Evolutionary conservation across 2,797 vertebrate species (phyloP).

Genomic region (Gymnodraco acuticeps): DNA sequence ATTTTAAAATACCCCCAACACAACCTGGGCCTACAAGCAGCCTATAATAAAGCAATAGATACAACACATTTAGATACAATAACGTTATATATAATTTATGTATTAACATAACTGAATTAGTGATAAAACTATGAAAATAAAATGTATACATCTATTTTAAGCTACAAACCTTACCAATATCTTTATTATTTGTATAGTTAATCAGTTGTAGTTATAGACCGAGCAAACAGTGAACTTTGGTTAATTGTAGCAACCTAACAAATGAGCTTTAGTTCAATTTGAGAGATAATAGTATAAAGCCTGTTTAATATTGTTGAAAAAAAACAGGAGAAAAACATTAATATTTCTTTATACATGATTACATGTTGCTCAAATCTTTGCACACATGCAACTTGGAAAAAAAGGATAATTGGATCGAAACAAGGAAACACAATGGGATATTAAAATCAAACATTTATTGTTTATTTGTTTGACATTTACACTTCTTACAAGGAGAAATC

Average conservation of each 20-base stretch:
- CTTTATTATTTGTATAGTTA: neutral
- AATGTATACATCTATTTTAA: neutral
- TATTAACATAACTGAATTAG: no score
- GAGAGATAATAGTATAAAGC: neutral
- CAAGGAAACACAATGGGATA: slow-evolving; percentile 10
- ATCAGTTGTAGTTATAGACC: neutral
- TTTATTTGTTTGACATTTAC: slow-evolving; percentile 81
- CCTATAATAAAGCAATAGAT: neutral
- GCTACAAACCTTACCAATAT: neutral
- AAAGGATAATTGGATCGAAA: neutral
- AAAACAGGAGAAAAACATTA: no score
- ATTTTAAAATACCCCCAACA: slow-evolving; percentile 32
- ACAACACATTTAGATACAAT: neutral
- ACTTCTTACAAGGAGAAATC: slow-evolving; percentile 77
- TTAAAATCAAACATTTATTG: slow-evolving; percentile 82
- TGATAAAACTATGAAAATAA: neutral
- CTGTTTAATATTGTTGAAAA: neutral
- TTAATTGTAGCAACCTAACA: neutral
- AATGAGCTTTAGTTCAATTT: neutral
- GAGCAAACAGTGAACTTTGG: neutral
- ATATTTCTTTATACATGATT: neutral
- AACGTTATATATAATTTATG: no score
- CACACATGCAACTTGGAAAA: neutral
- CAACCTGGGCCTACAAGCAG: neutral
- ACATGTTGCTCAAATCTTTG: neutral